phyloP scores from a whole-genome alignment of 2,888 invertebrate genomes.

The Eilema griseolum region DNA sequence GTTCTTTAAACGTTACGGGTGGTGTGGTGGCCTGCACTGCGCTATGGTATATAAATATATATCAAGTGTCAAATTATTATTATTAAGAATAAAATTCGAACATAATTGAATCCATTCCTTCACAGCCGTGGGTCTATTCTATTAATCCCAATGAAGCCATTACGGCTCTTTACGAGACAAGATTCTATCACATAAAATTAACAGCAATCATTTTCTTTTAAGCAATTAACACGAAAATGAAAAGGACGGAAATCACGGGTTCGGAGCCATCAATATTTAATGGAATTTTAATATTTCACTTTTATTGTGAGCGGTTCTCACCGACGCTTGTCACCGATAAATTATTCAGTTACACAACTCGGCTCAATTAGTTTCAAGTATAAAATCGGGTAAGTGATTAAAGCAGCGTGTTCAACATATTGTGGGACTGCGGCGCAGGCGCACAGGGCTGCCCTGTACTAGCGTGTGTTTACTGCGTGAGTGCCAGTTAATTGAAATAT shows the following conservation, averaged over 20 bases:
- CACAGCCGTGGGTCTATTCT: not conserved
- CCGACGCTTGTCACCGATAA: slow-evolving; percentile 36
- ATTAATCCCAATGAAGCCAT: slow-evolving; percentile 20
- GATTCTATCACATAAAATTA: slow-evolving; percentile 19
- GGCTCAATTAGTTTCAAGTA: slow-evolving; percentile 25
- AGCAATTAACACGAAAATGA: slow-evolving; percentile 29
- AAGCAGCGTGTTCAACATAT: slow-evolving; percentile 35
- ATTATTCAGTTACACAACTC: slow-evolving; percentile 37
- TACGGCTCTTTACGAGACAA: slow-evolving; percentile 12
- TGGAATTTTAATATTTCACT: slow-evolving; percentile 48
- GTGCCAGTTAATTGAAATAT: slow-evolving; percentile 11
- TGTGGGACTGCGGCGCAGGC: slow-evolving; percentile 18
- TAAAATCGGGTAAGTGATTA: slow-evolving; percentile 24
- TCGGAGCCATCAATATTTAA: slow-evolving; percentile 36
- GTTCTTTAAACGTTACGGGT: not conserved
- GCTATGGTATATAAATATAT: not conserved
- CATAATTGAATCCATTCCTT: slow-evolving; percentile 1
- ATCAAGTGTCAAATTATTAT: not conserved
- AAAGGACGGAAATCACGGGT: slow-evolving; percentile 22
- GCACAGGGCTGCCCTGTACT: not conserved
- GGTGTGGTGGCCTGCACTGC: not conserved
- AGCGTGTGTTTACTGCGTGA: not conserved
- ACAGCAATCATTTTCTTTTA: slow-evolving; percentile 21
- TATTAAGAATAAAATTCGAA: slow-evolving; percentile 1
- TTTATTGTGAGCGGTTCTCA: slow-evolving; percentile 26